A percentile compares a stretch with the other conserved stretches of the same genome.
Conservation (phyloP, 2,113 vertebrate species). For the Tragelaphus scriptus region DNA sequence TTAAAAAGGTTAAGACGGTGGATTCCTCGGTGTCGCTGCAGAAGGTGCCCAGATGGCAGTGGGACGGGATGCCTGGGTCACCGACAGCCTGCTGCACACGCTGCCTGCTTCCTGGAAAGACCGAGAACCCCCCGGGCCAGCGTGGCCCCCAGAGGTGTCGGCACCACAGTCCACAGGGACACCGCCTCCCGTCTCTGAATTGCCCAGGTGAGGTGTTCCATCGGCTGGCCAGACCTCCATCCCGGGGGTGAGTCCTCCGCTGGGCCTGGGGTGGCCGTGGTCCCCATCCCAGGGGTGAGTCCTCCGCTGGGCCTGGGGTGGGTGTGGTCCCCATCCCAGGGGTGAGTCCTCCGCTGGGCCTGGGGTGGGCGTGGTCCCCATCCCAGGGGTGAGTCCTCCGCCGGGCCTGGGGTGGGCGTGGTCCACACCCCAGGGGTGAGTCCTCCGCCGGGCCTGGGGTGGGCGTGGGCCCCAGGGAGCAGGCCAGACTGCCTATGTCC, state of each 20-base stretch:
- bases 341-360: too few relatives aligned
- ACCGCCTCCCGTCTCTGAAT: background rate
- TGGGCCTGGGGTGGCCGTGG: background rate
- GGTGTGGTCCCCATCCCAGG: fast-evolving
- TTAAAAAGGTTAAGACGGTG: background rate
- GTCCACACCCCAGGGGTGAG: fast-evolving
- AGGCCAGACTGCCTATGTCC: too few relatives aligned
- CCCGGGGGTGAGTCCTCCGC: fast-evolving
- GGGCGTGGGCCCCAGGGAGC: too few relatives aligned
- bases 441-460: too few relatives aligned
- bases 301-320: too few relatives aligned
- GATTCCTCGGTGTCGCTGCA: background rate
- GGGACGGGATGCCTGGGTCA: background rate
- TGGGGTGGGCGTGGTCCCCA: fast-evolving
- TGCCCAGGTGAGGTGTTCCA: background rate
- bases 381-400: fast-evolving
- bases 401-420: too few relatives aligned
- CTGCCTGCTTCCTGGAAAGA: background rate
- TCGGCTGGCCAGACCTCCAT: background rate
- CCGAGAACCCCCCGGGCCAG: background rate
- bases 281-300: fast-evolving
- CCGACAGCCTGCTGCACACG: fast-evolving
- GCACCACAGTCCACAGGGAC: fast-evolving
- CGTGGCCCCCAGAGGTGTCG: background rate
- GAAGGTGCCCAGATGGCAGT: background rate